Percentiles rank a stretch among this genome's conserved stretches.
Conservation (phyloP, 2,797 vertebrate species). For the Urocyon cinereoargenteus region DNA sequence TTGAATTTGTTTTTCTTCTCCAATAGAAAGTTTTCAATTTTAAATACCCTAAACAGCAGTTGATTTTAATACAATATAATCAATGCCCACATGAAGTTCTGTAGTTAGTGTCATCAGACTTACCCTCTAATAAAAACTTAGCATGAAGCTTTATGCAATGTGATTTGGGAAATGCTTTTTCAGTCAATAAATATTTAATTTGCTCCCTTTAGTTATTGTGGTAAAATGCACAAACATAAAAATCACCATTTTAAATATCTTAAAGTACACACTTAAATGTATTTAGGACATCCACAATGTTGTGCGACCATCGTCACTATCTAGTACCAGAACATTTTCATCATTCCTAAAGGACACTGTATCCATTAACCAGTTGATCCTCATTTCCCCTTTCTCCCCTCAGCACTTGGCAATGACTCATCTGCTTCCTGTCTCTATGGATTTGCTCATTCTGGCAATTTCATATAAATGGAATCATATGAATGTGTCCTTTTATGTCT, state of each 20-base stretch:
- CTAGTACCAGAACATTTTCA: neutral
- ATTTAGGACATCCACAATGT: neutral
- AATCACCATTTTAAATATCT: neutral
- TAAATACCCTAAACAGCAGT: neutral
- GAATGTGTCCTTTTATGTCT: neutral
- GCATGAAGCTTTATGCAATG: neutral
- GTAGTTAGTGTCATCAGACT: neutral
- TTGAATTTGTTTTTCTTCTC: constrained; percentile 40
- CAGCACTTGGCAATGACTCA: neutral
- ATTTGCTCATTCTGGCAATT: neutral
- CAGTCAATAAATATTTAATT: neutral
- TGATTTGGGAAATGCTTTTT: neutral
- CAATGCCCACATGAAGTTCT: neutral
- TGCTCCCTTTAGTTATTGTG: neutral
- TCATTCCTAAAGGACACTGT: neutral
- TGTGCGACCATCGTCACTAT: neutral
- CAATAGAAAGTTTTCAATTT: neutral
- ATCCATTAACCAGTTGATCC: neutral
- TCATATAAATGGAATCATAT: neutral
- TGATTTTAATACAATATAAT: constrained; percentile 38
- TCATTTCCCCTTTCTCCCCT: too few relatives aligned
- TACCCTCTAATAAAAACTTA: neutral
- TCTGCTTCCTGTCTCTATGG: neutral
- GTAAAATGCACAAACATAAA: neutral
- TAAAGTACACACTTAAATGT: neutral